Evolutionary conservation across 2,888 invertebrate species (phyloP), one percentile per base, ranked within the genome.

Genomic region (Bombylius discolor): DNA sequence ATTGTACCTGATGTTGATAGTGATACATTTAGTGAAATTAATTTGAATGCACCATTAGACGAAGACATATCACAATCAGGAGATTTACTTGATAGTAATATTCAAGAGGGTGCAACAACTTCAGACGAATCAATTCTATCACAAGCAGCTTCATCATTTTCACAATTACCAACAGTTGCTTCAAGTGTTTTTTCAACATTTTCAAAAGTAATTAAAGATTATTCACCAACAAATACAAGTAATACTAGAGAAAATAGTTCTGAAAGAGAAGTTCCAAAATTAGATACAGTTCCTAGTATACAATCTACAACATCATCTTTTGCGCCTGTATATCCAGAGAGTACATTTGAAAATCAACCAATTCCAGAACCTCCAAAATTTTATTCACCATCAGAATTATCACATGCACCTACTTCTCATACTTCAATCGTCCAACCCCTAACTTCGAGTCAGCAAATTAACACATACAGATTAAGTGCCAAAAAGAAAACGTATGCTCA

Each of bases 401-500:
- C 66, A 14, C 8, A 56, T 5, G 52, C 36, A 23, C 50, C 55
- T 14, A 55, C 51, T 49, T 51, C 53, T 31, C 51, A 57, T 9
- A 39, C 51, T 42, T 32, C 48, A 31, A 13, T 48, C 5, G 56
- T 49, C 52, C 52, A 63, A 51, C 58, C 59, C 14, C 46, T 50
- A 48, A 48, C 49, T 14, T 31, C 53, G 6, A 47, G 52, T 34
- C 57, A 59, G 23, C 53, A 59, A 23, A 55, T 55, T 45, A 73
- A 82, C 62, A 80, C 77, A 47, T 89, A 84, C 70, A 77, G 89
- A 44, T 78, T 88, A 55, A 76, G 82, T 0, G 81, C 82, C 5
- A 80, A 81, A 63, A 83, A 85, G 68, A 83, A 86, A 65, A 75
- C 80, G 5, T 89, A 90, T 70, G 89, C 89, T 0, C 87, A 83